Evolutionary conservation across 2,888 invertebrate species (phyloP).

Genomic region (Bombylius discolor): DNA sequence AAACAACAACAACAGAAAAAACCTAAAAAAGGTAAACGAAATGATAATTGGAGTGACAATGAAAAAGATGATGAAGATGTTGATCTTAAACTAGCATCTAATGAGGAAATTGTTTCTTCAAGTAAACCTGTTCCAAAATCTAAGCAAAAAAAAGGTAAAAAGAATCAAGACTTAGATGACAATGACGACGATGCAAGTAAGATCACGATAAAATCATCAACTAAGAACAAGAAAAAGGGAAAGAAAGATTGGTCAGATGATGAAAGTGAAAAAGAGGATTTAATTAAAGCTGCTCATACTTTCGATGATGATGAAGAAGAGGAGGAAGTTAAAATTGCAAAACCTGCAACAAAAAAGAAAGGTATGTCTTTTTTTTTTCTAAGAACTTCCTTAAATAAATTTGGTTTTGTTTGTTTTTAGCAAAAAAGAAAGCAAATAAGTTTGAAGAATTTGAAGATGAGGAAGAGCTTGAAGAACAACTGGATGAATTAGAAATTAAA

Average conservation of each 20-base stretch:
- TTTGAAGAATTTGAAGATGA: slow-evolving; percentile 5
- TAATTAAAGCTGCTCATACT: neutral
- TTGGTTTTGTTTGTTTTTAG: neutral
- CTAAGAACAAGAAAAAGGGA: slow-evolving; percentile 12
- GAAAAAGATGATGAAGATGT: slow-evolving; percentile 28
- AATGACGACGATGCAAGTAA: slow-evolving; percentile 22
- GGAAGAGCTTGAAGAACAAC: slow-evolving; percentile 22
- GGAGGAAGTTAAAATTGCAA: slow-evolving; percentile 28
- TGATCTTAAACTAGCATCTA: neutral
- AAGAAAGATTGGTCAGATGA: slow-evolving; percentile 13
- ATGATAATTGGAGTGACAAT: slow-evolving; percentile 14
- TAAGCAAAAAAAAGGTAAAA: slow-evolving; percentile 27
- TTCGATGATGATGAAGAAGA: slow-evolving; percentile 22
- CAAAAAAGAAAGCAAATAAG: slow-evolving; percentile 5
- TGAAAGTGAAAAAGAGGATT: neutral
- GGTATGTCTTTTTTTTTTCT: slow-evolving; percentile 20
- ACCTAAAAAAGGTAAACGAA: slow-evolving; percentile 11
- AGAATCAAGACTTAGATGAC: slow-evolving; percentile 13
- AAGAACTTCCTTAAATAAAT: neutral
- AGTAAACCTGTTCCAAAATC: neutral
- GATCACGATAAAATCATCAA: too few relatives aligned
- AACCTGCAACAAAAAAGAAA: slow-evolving; percentile 38
- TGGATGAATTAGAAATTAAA: slow-evolving; percentile 24
- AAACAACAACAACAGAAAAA: slow-evolving; percentile 15
- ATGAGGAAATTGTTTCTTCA: neutral